These are phyloP conservation scores for Dicaeum eximium DNA, from an alignment of 2,113 vertebrate genomes.

Conservation along the genomic window DNA sequence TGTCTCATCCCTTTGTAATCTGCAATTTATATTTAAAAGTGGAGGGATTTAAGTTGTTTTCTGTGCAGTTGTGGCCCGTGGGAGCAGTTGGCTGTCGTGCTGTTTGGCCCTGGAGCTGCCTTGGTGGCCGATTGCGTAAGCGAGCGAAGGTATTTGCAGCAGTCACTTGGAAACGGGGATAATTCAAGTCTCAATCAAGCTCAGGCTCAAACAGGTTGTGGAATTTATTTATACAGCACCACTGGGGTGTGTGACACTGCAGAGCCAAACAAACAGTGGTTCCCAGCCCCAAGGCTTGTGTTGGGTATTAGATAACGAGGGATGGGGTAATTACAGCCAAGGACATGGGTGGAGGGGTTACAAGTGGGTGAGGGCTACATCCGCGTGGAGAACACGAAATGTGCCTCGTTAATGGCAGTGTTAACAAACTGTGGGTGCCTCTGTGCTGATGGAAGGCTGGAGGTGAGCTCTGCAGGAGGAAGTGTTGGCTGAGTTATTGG, in stretches of 20 bases:
- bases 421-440: background rate
- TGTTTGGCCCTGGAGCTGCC: background rate
- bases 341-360: conserved; percentile 29
- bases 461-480: conserved; percentile 14
- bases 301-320: background rate
- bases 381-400: background rate
- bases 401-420: background rate
- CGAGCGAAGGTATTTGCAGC: background rate
- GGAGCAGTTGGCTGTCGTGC: background rate
- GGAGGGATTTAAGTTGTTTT: background rate
- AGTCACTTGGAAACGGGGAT: background rate
- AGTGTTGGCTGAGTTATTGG: background rate
- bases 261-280: background rate
- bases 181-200: background rate
- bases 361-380: background rate
- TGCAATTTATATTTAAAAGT: background rate
- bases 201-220: conserved; percentile 43
- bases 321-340: background rate
- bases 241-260: background rate
- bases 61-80: background rate
- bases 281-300: conserved; percentile 12
- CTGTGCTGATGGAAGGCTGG: background rate
- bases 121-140: background rate
- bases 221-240: conserved; percentile 36
- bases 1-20: background rate